These are phyloP conservation scores for Lethrus apterus DNA, from an alignment of 1,140 invertebrate species.

Conservation along the genomic window DNA sequence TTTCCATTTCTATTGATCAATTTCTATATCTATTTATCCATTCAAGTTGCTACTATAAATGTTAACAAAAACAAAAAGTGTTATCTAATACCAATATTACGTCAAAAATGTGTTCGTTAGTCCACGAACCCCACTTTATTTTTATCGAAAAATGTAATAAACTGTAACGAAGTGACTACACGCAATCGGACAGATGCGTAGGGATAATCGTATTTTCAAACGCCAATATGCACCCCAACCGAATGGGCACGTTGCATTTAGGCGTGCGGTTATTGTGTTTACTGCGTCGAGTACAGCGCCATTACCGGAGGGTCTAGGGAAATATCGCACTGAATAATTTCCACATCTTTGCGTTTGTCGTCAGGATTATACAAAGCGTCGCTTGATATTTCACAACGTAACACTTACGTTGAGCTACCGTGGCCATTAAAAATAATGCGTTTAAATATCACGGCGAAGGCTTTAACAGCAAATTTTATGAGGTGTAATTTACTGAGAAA, in stretches of 20 bases:
- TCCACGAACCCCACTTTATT: background rate
- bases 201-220: constrained; percentile 16
- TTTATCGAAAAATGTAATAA: background rate
- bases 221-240: constrained; percentile 14
- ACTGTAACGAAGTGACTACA: background rate
- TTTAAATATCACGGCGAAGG: constrained; percentile 6
- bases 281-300: constrained; percentile 20
- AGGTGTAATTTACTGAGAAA: too few relatives aligned
- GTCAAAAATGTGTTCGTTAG: too few relatives aligned
- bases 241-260: constrained; percentile 14
- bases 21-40: too few relatives aligned
- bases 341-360: constrained; percentile 10
- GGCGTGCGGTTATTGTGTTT: constrained; percentile 23
- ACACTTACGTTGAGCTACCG: constrained; percentile 9
- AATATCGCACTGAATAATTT: constrained; percentile 12
- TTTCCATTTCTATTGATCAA: too few relatives aligned
- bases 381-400: constrained; percentile 10
- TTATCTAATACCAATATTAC: too few relatives aligned
- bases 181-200: constrained; percentile 5
- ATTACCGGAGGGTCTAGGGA: constrained; percentile 9
- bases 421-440: constrained; percentile 12
- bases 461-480: constrained; percentile 11
- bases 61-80: too few relatives aligned
- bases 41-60: too few relatives aligned
- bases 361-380: background rate